These are phyloP conservation scores for Cephonodes hylas DNA, from an alignment of 2,888 invertebrate genomes.

Conservation along the genomic window DNA sequence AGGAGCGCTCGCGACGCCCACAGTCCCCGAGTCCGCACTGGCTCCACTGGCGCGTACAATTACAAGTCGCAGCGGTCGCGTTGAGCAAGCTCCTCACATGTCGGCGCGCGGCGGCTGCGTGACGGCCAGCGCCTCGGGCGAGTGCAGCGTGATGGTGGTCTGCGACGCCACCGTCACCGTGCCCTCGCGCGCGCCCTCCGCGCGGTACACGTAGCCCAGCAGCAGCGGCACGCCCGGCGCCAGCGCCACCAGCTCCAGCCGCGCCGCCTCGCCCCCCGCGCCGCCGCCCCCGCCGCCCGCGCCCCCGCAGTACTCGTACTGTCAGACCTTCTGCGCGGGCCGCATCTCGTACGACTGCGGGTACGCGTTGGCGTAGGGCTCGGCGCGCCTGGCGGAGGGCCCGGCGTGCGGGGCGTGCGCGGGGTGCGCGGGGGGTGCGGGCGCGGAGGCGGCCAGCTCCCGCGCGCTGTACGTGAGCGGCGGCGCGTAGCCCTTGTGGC, in stretches of 20 bases:
- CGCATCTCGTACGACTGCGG: constrained; percentile 88
- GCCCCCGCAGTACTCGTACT: constrained; percentile 61
- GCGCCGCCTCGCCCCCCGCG: constrained; percentile 18
- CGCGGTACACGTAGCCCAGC: constrained; percentile 64
- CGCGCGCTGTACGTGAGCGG: constrained; percentile 51
- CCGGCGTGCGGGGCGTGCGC: constrained; percentile 71
- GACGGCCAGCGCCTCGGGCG: constrained; percentile 59
- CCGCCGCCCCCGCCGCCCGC: constrained; percentile 22
- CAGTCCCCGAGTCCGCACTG: neutral
- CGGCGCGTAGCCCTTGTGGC: constrained; percentile 67
- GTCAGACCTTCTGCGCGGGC: constrained; percentile 84
- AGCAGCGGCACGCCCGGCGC: constrained; percentile 67
- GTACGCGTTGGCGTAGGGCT: constrained; percentile 88
- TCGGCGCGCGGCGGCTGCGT: constrained; percentile 37
- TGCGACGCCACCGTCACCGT: constrained; percentile 62
- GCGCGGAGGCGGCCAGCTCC: constrained; percentile 57
- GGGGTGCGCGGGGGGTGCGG: constrained; percentile 13
- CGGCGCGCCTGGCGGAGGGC: constrained; percentile 76
- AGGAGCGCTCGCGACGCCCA: neutral
- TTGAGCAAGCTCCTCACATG: constrained; percentile 47
- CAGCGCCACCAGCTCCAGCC: constrained; percentile 62
- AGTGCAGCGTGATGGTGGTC: constrained; percentile 71
- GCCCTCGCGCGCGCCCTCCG: constrained; percentile 26
- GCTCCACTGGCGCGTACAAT: neutral
- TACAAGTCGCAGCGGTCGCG: constrained; percentile 23